These are phyloP conservation scores for Tenthredo amoena DNA, from an alignment of 2,888 invertebrate genomes.

Conservation along the genomic window DNA sequence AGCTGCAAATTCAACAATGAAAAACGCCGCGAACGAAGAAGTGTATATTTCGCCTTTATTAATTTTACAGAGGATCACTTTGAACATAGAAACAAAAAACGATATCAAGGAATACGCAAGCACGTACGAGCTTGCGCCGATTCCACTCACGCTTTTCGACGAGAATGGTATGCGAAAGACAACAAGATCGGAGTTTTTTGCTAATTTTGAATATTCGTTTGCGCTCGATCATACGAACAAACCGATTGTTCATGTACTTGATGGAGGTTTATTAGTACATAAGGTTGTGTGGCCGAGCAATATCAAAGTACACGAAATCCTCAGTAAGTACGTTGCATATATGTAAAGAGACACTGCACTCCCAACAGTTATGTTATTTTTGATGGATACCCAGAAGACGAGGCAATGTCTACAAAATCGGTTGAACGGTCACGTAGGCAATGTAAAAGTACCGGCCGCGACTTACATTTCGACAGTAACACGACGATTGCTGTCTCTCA, in stretches of 20 bases:
- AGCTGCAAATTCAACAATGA: slow-evolving; percentile 26
- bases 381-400: slow-evolving; percentile 55
- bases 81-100: slow-evolving; percentile 38
- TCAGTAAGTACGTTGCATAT: slow-evolving; percentile 52
- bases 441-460: slow-evolving; percentile 48
- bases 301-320: slow-evolving; percentile 43
- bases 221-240: slow-evolving; percentile 48
- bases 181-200: slow-evolving; percentile 38
- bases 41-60: slow-evolving; percentile 52
- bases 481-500: slow-evolving; percentile 54
- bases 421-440: slow-evolving; percentile 52
- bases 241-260: slow-evolving; percentile 48
- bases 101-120: slow-evolving; percentile 47
- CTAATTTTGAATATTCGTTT: slow-evolving; percentile 37
- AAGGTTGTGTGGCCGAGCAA: slow-evolving; percentile 53
- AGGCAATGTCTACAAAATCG: slow-evolving; percentile 53
- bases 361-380: slow-evolving; percentile 52
- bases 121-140: slow-evolving; percentile 51
- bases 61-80: slow-evolving; percentile 48
- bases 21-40: slow-evolving; percentile 46
- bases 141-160: slow-evolving; percentile 52
- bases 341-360: slow-evolving; percentile 41
- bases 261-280: slow-evolving; percentile 55
- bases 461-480: slow-evolving; percentile 52
- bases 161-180: slow-evolving; percentile 54